phyloP scores from a whole-genome alignment of 2,888 invertebrate species.

The Bhutanitis thaidina region DNA sequence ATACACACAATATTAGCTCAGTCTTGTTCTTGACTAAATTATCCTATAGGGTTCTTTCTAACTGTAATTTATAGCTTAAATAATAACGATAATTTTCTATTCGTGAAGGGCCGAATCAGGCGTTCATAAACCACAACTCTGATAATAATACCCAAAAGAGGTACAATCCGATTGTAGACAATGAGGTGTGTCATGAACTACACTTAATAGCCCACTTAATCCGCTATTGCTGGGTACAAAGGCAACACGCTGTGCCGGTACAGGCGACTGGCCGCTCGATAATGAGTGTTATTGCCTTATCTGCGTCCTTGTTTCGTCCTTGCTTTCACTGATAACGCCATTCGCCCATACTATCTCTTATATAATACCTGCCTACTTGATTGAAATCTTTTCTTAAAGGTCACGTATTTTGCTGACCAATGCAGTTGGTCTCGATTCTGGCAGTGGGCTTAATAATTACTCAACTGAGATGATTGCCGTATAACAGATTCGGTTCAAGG shows the following conservation, averaged over 20 bases:
- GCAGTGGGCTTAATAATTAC: conserved; percentile 32
- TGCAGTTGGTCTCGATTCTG: conserved; percentile 42
- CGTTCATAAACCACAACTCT: conserved; percentile 24
- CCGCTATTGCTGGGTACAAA: conserved; percentile 37
- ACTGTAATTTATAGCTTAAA: not conserved
- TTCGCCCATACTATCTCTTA: conserved; percentile 47
- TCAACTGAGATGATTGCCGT: conserved; percentile 19
- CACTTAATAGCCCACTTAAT: conserved; percentile 50
- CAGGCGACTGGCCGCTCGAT: conserved; percentile 41
- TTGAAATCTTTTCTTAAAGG: conserved; percentile 39
- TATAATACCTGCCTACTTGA: conserved; percentile 40
- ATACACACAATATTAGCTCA: too few species aligned
- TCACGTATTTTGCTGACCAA: conserved; percentile 35
- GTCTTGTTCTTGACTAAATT: too few species aligned
- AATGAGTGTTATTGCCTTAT: conserved; percentile 67
- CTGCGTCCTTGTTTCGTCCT: conserved; percentile 69
- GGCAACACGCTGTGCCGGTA: conserved; percentile 34
- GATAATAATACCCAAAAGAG: conserved; percentile 28
- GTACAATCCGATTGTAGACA: conserved; percentile 37
- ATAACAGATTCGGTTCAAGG: conserved; percentile 31
- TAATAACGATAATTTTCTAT: conserved; percentile 8
- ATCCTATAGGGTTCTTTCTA: too few species aligned
- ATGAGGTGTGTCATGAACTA: conserved; percentile 54
- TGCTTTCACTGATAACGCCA: conserved; percentile 75
- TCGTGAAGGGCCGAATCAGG: conserved; percentile 10